Evolutionary conservation across 2,797 vertebrate genomes (phyloP).

Genomic region (Anguilla obscura): DNA sequence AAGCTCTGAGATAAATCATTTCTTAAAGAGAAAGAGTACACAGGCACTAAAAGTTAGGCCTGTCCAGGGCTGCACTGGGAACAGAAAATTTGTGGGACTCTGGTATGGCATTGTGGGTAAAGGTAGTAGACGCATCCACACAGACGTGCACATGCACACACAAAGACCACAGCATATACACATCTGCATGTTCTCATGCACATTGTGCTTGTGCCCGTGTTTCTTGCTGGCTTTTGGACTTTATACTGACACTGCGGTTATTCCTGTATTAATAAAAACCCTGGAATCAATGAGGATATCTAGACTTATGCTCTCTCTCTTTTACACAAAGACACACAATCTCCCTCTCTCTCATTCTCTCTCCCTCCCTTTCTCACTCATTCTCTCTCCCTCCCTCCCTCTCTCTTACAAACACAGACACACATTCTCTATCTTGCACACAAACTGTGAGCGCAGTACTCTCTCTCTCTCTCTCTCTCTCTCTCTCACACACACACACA

Average conservation of each 20-base stretch:
- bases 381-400: background rate
- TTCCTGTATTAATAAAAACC: background rate
- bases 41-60: background rate
- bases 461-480: background rate
- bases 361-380: background rate
- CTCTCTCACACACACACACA: constrained; percentile 15
- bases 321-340: constrained; percentile 29
- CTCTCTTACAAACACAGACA: background rate
- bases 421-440: background rate
- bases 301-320: constrained; percentile 5
- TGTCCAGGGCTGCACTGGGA: background rate
- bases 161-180: background rate
- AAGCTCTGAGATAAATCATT: background rate
- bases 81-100: background rate
- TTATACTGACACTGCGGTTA: background rate
- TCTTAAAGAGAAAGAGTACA: background rate
- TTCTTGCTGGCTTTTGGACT: background rate
- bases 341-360: background rate
- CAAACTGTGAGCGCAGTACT: too few relatives aligned
- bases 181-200: background rate
- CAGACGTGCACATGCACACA: background rate
- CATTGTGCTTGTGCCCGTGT: background rate
- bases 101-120: background rate
- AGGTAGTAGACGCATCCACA: background rate
- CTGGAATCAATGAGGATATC: constrained; percentile 24